Evolutionary conservation across 1,140 invertebrate species (phyloP).

Genomic region (Helicoverpa armigera): DNA sequence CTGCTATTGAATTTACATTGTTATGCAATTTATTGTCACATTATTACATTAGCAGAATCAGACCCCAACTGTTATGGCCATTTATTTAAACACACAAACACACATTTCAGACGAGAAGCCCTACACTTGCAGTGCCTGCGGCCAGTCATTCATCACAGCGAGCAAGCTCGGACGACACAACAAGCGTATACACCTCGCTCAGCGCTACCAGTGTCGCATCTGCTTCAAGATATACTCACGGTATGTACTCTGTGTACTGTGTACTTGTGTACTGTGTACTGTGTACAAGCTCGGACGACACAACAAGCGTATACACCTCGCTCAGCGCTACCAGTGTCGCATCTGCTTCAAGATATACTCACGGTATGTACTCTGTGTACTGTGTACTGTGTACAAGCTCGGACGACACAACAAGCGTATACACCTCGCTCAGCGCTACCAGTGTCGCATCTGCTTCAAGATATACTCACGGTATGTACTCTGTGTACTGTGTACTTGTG

Average conservation of each 20-base stretch:
- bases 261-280: too few species aligned
- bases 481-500: not conserved
- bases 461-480: slow-evolving; percentile 68
- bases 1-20: too few species aligned
- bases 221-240: slow-evolving; percentile 75
- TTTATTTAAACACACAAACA: too few species aligned
- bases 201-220: slow-evolving; percentile 75
- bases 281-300: slow-evolving; percentile 73
- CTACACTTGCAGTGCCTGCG: slow-evolving; percentile 75
- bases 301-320: slow-evolving; percentile 75
- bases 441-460: slow-evolving; percentile 78
- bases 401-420: slow-evolving; percentile 75
- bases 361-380: slow-evolving; percentile 54
- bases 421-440: slow-evolving; percentile 73
- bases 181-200: slow-evolving; percentile 75
- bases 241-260: slow-evolving; percentile 46
- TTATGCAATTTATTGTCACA: too few species aligned
- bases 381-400: slow-evolving; percentile 61
- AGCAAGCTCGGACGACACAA: slow-evolving; percentile 80
- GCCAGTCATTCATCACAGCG: slow-evolving; percentile 80
- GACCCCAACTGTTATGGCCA: too few species aligned
- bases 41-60: too few species aligned
- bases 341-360: slow-evolving; percentile 78
- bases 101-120: slow-evolving; percentile 77
- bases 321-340: slow-evolving; percentile 72